Conservation (phyloP, 37 sponge, comb jelly and placozoan genomes). For the Ephydatia muelleri region DNA sequence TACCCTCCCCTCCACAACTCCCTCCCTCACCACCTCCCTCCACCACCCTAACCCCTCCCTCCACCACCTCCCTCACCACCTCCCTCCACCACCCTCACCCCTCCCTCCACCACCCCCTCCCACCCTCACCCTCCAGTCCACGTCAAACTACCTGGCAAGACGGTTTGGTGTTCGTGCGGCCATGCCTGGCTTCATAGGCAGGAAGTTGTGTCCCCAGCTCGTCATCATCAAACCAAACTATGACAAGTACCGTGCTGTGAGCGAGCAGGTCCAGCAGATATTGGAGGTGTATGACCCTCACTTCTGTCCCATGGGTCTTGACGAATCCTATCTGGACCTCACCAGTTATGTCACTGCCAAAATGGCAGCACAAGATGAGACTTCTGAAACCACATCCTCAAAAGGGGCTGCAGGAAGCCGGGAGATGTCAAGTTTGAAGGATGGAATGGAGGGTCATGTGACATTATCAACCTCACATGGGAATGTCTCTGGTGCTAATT, state of each 20-base stretch:
- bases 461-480: too few relatives aligned
- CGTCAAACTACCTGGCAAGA: constrained; percentile 95
- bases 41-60: too few relatives aligned
- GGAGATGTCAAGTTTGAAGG: too few relatives aligned
- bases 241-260: constrained; percentile 75
- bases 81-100: too few relatives aligned
- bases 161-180: constrained; percentile 93
- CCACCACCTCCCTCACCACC: too few relatives aligned
- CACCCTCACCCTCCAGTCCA: constrained; percentile 59
- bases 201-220: constrained; percentile 89
- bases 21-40: too few relatives aligned
- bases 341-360: constrained; percentile 63
- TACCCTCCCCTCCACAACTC: too few relatives aligned
- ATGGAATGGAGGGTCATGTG: too few relatives aligned
- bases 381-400: too few relatives aligned
- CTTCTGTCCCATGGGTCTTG: constrained; percentile 79
- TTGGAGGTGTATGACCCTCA: constrained; percentile 82
- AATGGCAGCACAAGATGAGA: neutral
- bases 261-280: constrained; percentile 69
- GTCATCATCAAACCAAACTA: constrained; percentile 79
- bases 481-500: too few relatives aligned
- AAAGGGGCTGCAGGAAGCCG: too few relatives aligned
- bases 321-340: constrained; percentile 86
- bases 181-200: constrained; percentile 98
- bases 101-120: neutral